Evolutionary conservation across 2,888 invertebrate species (phyloP).

Genomic region (Eupithecia inturbata): DNA sequence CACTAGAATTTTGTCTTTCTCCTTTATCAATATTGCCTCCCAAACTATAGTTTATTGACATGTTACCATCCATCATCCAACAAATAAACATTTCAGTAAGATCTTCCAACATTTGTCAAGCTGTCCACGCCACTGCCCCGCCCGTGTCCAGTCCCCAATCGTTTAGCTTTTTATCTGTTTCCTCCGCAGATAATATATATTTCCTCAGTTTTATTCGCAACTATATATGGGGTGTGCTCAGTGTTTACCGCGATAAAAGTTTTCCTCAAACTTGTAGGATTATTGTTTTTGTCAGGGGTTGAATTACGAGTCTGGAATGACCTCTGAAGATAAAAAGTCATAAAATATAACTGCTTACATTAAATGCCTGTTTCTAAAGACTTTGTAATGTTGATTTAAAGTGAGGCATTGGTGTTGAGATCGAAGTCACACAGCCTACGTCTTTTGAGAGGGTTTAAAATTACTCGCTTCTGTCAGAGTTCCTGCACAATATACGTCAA

Average conservation of each 20-base stretch:
- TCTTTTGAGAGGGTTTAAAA: neutral
- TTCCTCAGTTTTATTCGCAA: constrained; percentile 72
- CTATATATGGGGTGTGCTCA: constrained; percentile 77
- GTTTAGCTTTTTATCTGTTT: constrained; percentile 78
- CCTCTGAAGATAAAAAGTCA: constrained; percentile 63
- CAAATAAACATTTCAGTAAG: constrained; percentile 26
- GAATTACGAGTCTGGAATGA: constrained; percentile 74
- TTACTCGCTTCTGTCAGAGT: neutral
- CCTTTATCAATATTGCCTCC: neutral
- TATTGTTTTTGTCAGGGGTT: constrained; percentile 79
- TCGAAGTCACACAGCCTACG: neutral
- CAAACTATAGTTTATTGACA: constrained; percentile 10
- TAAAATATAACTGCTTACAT: constrained; percentile 17
- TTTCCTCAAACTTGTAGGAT: constrained; percentile 78
- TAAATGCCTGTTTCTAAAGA: neutral
- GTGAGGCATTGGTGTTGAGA: neutral
- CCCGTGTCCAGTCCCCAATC: constrained; percentile 56
- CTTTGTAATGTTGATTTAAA: neutral
- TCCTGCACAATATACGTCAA: neutral
- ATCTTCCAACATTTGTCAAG: constrained; percentile 58
- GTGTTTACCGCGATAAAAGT: constrained; percentile 79
- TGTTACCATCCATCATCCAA: constrained; percentile 25
- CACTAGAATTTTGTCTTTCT: neutral
- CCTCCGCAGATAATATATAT: constrained; percentile 32
- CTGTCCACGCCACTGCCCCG: constrained; percentile 64